Evolutionary conservation across 2,113 vertebrate genomes (phyloP), one percentile per base, ranked within the genome.

Genomic region (Thunnus maccoyii): DNA sequence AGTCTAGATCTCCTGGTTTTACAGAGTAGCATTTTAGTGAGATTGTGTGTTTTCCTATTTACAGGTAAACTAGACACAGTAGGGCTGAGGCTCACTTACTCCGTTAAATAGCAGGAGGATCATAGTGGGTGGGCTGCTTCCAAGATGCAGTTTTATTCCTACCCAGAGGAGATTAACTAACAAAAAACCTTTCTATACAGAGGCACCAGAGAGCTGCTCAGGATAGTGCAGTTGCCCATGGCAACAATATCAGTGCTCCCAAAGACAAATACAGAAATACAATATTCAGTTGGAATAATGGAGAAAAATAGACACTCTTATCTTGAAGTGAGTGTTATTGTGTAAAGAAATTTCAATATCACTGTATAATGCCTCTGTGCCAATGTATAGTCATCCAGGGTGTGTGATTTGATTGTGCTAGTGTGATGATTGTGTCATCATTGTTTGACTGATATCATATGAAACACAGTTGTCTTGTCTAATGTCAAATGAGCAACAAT

Each of bases 211-310:
- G 86, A 87, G 89, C 90, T 83, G 85, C 89, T 85, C 65, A 85
- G 85, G 81, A 90, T 88, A 85, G 89, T 72, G 89, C 62, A 15
- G 93, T 94, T 93, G 87, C 92, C 93, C 73, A 81, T 94, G 84
- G 92, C 92, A 94, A 94, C 93, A 90, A 87, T 88, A 91, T 90
- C 85, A 76, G 66, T 70, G 72, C 90, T 88, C 91, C 66, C 79
- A 77, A 91, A 92, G 90, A 92, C 86, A 91, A 91, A 93, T 77
- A 88, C 72, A 78, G 72, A 91, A 91, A 93, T 77, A 88, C 72
- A 78, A 70, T 82, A 86, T 91, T 89, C 68, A 81, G 63, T 46
- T 73, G 44, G 56, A 85, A 71, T 86, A 77, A 86, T 75, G 27
- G 65, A 46, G 25, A 72, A 72, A 80, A 70, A 84, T 20, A 66